Percentiles rank a stretch among this genome's conserved stretches.
Evolutionary conservation across 2,888 invertebrate species (phyloP).

Genomic region (Ctenicera cuprea): DNA sequence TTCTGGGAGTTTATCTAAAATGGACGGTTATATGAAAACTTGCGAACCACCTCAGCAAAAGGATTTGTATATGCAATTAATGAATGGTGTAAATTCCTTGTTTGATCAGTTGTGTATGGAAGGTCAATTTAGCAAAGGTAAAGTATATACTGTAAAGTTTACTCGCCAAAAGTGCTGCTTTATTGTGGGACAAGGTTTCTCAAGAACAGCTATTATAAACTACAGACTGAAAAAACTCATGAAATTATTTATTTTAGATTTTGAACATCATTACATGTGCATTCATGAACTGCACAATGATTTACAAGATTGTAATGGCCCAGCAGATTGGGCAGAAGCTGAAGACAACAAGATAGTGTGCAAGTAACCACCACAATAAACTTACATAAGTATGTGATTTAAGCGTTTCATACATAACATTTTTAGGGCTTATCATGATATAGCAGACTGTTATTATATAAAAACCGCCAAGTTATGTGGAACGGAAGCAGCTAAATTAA

Average conservation of each 20-base stretch:
- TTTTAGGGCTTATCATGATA: constrained; percentile 72
- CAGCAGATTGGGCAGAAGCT: constrained; percentile 76
- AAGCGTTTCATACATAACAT: constrained; percentile 7
- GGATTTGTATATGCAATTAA: constrained; percentile 73
- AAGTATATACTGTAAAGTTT: background rate
- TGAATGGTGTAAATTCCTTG: constrained; percentile 71
- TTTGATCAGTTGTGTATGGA: constrained; percentile 70
- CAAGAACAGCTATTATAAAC: too few species aligned
- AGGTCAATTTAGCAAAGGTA: constrained; percentile 7
- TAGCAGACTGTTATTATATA: constrained; percentile 74
- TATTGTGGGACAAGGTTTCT: too few species aligned
- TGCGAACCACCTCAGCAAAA: constrained; percentile 69
- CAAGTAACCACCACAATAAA: constrained; percentile 64
- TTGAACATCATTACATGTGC: constrained; percentile 69
- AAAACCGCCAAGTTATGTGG: constrained; percentile 75
- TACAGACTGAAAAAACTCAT: too few species aligned
- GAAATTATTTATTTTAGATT: constrained; percentile 58
- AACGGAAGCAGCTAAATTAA: constrained; percentile 69
- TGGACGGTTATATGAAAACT: constrained; percentile 68
- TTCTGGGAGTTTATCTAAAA: constrained; percentile 66
- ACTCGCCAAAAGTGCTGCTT: too few species aligned
- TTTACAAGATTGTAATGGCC: constrained; percentile 74
- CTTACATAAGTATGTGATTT: background rate
- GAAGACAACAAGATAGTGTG: constrained; percentile 70
- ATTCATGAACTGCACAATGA: constrained; percentile 72